Percentiles rank a stretch among this genome's conserved stretches.
These are phyloP conservation scores for Rhincodon typus DNA, from an alignment of 2,797 vertebrate species.

Conservation along the genomic window DNA sequence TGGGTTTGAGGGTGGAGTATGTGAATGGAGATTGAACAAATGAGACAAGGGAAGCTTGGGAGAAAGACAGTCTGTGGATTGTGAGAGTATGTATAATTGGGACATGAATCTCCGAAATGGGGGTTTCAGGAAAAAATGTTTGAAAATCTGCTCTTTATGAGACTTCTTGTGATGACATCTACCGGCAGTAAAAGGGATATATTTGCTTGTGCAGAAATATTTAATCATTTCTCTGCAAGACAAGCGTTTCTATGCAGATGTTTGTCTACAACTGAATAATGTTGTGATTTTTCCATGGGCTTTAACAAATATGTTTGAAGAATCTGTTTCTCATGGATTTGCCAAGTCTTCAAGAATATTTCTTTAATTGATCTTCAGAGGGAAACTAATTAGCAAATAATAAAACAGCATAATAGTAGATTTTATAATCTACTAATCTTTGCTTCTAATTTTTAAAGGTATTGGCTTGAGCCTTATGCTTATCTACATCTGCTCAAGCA, in stretches of 20 bases:
- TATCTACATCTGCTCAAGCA: background rate
- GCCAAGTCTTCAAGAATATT: background rate
- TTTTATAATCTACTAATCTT: constrained; percentile 7
- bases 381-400: background rate
- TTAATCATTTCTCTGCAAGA: background rate
- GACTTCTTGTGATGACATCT: background rate
- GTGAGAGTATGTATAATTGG: background rate
- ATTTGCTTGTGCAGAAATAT: background rate
- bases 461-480: background rate
- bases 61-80: background rate
- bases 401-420: background rate
- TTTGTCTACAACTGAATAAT: background rate
- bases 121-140: background rate
- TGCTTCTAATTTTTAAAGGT: background rate
- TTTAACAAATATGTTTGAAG: background rate
- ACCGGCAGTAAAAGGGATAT: background rate
- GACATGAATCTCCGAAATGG: background rate
- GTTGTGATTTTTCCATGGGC: background rate
- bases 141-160: background rate
- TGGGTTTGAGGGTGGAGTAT: background rate
- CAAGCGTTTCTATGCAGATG: background rate
- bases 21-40: background rate
- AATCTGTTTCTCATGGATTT: background rate
- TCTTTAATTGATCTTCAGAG: background rate
- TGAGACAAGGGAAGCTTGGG: background rate